A percentile compares a stretch with the other conserved stretches of the same genome.
These are phyloP conservation scores for Drosophila anomelani DNA, from an alignment of 2,888 invertebrate species.

Conservation along the genomic window DNA sequence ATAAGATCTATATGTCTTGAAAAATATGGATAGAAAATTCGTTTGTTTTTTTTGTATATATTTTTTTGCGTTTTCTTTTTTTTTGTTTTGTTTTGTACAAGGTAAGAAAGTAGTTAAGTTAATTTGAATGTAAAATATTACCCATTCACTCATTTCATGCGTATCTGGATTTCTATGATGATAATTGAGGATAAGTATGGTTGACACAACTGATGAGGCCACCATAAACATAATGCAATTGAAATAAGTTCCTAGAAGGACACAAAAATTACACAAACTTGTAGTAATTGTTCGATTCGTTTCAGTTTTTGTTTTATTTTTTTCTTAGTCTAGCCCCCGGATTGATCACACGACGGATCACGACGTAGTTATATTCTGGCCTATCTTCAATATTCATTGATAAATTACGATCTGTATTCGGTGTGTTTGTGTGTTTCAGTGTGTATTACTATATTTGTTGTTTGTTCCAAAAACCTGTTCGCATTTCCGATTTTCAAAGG, in stretches of 20 bases:
- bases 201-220: constrained; percentile 98
- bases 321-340: constrained; percentile 27
- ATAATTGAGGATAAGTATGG: constrained; percentile 98
- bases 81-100: constrained; percentile 38
- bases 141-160: constrained; percentile 98
- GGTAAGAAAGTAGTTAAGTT: constrained; percentile 67
- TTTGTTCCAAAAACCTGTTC: constrained; percentile 5
- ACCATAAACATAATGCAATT: constrained; percentile 99
- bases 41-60: constrained; percentile 13
- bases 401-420: constrained; percentile 6
- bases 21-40: constrained; percentile 30
- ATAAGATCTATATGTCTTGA: constrained; percentile 27
- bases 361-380: constrained; percentile 3
- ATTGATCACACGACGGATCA: constrained; percentile 19
- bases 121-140: constrained; percentile 86
- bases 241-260: constrained; percentile 95
- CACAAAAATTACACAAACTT: constrained; percentile 86
- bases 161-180: constrained; percentile 98
- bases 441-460: constrained; percentile 24
- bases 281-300: constrained; percentile 71
- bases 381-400: constrained; percentile 2
- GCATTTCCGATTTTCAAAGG: constrained; percentile 6
- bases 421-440: constrained; percentile 18
- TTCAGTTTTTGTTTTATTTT: constrained; percentile 19
- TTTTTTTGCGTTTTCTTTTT: constrained; percentile 11